Evolutionary conservation across 2,797 vertebrate species (phyloP).

Genomic region (Vespertilio murinus): DNA sequence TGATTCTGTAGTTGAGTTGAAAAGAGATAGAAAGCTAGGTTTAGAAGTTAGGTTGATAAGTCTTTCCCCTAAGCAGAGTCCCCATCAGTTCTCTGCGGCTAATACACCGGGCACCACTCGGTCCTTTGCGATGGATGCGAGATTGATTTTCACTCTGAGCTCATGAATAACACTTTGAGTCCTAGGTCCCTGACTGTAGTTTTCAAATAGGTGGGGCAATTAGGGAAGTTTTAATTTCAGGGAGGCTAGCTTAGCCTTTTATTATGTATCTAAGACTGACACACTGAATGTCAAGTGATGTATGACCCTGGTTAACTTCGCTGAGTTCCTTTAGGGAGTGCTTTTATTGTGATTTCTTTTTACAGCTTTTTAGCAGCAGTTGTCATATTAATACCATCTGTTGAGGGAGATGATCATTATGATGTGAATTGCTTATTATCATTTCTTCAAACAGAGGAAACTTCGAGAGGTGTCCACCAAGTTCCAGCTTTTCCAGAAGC

Average conservation of each 20-base stretch:
- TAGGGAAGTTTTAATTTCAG: not conserved
- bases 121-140: not conserved
- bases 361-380: not conserved
- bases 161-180: not conserved
- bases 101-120: rapidly evolving
- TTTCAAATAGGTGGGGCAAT: not conserved
- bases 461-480: conserved; percentile 96
- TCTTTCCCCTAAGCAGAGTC: not conserved
- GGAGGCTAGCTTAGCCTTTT: not conserved
- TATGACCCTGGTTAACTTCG: not conserved
- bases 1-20: not conserved
- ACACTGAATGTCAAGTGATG: not conserved
- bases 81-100: not conserved
- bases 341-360: not conserved
- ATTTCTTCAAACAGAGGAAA: conserved; percentile 89
- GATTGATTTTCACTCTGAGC: not conserved
- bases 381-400: not conserved
- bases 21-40: not conserved
- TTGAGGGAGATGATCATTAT: not conserved
- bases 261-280: not conserved
- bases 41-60: not conserved
- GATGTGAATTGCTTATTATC: not conserved
- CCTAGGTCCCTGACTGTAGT: not conserved
- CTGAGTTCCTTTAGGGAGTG: not conserved
- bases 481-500: conserved; percentile 98